Evolutionary conservation across 2,113 vertebrate genomes (phyloP), one percentile per base, ranked within the genome.

Genomic region (Cochlearius cochlearius): DNA sequence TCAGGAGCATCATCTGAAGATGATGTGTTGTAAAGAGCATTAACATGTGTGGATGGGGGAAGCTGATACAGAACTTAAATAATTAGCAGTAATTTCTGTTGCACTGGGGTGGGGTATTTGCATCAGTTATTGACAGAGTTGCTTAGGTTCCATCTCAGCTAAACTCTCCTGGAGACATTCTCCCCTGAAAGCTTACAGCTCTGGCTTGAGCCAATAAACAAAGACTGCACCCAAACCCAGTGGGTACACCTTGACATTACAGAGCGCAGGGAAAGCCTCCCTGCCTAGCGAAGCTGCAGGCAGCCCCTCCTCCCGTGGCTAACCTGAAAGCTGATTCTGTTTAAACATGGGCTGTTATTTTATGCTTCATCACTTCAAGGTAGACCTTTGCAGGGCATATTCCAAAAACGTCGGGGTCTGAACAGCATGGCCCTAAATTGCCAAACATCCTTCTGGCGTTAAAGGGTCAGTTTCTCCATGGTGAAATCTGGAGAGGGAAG

Each of bases 231-330:
- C 50, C 64, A 15, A 38, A 53, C 0, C 30, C 10, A 2, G 34
- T 11, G 8, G 10, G 26, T 41, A 8, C 2, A 1, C n/a, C 49
- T 19, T 6, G 53, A 3, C 18, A 2, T 6, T 19, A 2, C 21
- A 10, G 60, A 13, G 5, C 0, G 10, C 18, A 21, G 39, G 41
- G 72, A 38, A 30, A 59, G 64, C 45, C 26, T 32, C 29, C 12
- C 34, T 26, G 38, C 1, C 1, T 7, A 34, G 50, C 2, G 26
- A 12, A 15, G 39, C 52, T 47, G 49, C 39, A 1, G 12, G 4
- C 34, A 34, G n/a, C 23, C 64, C 1, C 0, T 68, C 6, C 5
- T 23, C 21, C 39, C 8, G 1, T 3, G 20, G 36, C 18, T 49
- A 12, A 25, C 36, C 9, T 32, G n/a, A 22, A 25, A 53, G 59